phyloP scores from a whole-genome alignment of 2,797 vertebrate genomes.

The Astyanax mexicanus region DNA sequence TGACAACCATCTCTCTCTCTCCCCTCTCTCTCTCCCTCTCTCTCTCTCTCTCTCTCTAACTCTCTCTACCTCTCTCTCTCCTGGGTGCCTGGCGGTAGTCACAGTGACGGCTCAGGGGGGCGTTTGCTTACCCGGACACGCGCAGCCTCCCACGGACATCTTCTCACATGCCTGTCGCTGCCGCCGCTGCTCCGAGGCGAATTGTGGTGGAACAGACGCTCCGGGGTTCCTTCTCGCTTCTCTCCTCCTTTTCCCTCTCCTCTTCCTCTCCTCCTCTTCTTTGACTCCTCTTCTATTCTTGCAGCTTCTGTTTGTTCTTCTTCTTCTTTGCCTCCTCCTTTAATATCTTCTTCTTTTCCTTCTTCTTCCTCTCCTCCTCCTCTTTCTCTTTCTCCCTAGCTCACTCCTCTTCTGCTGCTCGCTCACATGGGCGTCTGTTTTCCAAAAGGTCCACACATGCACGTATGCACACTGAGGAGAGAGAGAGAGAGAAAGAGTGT shows the following conservation, averaged over 20 bases:
- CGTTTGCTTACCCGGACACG: constrained; percentile 90
- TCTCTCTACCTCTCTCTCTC: constrained; percentile 58
- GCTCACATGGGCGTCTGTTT: constrained; percentile 83
- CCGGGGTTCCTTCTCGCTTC: constrained; percentile 5
- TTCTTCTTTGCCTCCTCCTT: constrained; percentile 39
- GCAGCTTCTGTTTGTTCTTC: neutral
- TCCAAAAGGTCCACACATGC: constrained; percentile 77
- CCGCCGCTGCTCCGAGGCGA: constrained; percentile 83
- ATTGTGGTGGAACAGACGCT: constrained; percentile 72
- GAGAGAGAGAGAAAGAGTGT: constrained; percentile 36
- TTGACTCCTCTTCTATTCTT: constrained; percentile 2
- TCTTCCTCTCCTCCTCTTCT: constrained; percentile 39
- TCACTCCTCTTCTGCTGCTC: constrained; percentile 39
- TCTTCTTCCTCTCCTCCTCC: neutral
- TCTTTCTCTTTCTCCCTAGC: too few relatives aligned
- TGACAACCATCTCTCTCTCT: constrained; percentile 54
- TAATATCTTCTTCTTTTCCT: constrained; percentile 36
- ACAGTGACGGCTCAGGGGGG: constrained; percentile 67
- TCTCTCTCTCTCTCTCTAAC: constrained; percentile 54
- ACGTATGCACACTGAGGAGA: constrained; percentile 55
- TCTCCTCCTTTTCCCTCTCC: constrained; percentile 28
- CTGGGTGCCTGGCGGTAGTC: constrained; percentile 63
- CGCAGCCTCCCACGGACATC: constrained; percentile 96
- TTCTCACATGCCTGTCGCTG: constrained; percentile 92
- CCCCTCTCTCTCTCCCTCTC: constrained; percentile 42